A percentile compares a stretch with the other conserved stretches of the same genome.
Evolutionary conservation across 2,888 invertebrate genomes (phyloP).

Genomic region (Epistrophe eligans): DNA sequence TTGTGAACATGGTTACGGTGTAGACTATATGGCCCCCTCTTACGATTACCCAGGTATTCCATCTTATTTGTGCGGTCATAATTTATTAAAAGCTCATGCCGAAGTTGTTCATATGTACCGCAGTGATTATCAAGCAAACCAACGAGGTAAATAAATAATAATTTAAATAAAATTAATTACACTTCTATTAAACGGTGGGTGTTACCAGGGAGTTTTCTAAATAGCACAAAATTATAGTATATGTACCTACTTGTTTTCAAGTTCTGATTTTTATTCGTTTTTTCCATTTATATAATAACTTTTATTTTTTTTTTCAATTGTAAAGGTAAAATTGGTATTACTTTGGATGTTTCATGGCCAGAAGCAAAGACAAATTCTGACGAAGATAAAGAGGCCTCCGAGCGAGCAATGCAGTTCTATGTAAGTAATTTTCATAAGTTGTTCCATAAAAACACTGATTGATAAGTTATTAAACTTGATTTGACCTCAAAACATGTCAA

Average conservation of each 20-base stretch:
- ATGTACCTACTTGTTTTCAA: background rate
- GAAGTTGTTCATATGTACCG: constrained; percentile 88
- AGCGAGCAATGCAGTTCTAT: constrained; percentile 86
- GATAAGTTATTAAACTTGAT: background rate
- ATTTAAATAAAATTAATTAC: constrained; percentile 21
- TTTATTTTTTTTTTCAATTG: background rate
- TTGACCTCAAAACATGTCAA: too few species aligned
- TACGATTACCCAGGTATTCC: constrained; percentile 87
- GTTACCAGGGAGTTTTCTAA: constrained; percentile 6
- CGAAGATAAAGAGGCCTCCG: constrained; percentile 86
- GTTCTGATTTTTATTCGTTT: background rate
- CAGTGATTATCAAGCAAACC: constrained; percentile 85
- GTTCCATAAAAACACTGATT: background rate
- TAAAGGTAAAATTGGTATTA: constrained; percentile 87
- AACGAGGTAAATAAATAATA: constrained; percentile 84
- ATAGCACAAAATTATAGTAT: constrained; percentile 27
- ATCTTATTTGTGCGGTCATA: constrained; percentile 89
- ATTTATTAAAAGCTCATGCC: constrained; percentile 90
- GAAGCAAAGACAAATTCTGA: constrained; percentile 85
- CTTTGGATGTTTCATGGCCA: constrained; percentile 87
- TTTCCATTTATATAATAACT: background rate
- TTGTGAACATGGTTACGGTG: constrained; percentile 84
- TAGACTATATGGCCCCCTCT: constrained; percentile 86
- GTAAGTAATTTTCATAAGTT: constrained; percentile 82
- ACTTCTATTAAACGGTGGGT: background rate